These are phyloP conservation scores for Trypoxylon attenuatum DNA, from an alignment of 2,888 invertebrate genomes.

Conservation along the genomic window DNA sequence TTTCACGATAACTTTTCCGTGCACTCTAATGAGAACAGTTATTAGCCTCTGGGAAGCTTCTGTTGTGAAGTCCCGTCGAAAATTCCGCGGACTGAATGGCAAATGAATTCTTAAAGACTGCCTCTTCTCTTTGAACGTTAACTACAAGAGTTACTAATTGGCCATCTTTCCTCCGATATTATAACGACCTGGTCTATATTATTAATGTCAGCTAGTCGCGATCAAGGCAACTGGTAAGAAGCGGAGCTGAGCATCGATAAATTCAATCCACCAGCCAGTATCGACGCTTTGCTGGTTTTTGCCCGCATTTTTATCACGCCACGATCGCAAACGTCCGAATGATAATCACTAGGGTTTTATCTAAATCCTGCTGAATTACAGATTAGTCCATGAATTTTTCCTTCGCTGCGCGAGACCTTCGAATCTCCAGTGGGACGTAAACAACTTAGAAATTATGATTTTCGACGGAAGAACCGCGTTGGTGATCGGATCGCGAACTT, in stretches of 20 bases:
- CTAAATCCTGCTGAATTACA: conserved; percentile 28
- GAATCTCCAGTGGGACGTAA: too few relatives aligned
- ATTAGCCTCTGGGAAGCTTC: not conserved
- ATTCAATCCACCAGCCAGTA: conserved; percentile 25
- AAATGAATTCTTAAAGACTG: not conserved
- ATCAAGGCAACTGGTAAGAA: not conserved
- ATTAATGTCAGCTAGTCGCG: not conserved
- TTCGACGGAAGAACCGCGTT: too few relatives aligned
- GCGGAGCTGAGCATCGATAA: conserved; percentile 16
- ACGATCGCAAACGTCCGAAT: conserved; percentile 10
- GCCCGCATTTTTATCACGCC: conserved; percentile 17
- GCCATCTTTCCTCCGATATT: not conserved
- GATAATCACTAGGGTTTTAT: conserved; percentile 37
- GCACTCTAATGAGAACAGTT: not conserved
- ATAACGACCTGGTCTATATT: not conserved
- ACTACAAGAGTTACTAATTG: not conserved
- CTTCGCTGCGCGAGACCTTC: not conserved
- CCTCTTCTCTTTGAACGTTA: not conserved
- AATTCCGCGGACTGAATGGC: too few relatives aligned
- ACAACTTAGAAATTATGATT: too few relatives aligned
- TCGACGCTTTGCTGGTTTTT: conserved; percentile 1
- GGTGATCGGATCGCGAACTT: too few relatives aligned
- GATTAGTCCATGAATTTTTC: conserved; percentile 11
- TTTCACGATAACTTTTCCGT: not conserved
- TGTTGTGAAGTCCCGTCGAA: not conserved